phyloP scores from a whole-genome alignment of 2,113 vertebrate species.

The Leucosticte australis region DNA sequence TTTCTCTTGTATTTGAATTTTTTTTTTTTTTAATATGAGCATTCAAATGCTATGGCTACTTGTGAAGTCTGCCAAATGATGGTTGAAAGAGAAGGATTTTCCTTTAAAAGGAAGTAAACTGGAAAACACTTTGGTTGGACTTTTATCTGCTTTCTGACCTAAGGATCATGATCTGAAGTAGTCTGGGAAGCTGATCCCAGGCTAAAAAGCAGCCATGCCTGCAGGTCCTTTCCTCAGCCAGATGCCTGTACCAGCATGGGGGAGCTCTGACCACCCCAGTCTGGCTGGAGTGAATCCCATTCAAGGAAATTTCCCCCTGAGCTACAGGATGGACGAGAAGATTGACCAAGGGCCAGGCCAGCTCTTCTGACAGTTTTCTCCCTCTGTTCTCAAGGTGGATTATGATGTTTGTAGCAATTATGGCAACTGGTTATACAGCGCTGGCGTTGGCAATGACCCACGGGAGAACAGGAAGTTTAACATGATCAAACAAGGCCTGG shows the following conservation, averaged over 20 bases:
- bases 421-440: constrained; percentile 83
- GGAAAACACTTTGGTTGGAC: background rate
- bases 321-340: background rate
- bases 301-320: background rate
- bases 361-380: background rate
- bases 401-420: constrained; percentile 83
- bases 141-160: background rate
- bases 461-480: constrained; percentile 84
- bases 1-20: background rate
- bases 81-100: background rate
- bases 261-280: background rate
- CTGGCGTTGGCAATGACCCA: constrained; percentile 82
- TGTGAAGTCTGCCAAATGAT: background rate
- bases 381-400: constrained; percentile 72
- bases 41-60: background rate
- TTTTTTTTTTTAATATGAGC: background rate
- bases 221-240: background rate
- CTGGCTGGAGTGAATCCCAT: background rate
- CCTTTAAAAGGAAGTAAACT: background rate
- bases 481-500: constrained; percentile 83
- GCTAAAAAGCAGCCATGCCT: background rate
- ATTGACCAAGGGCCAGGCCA: background rate
- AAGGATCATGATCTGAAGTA: background rate
- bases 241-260: background rate
- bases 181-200: background rate